Base-by-base conservation (phyloP, 1,140 invertebrate genomes). In the Drosophila albomicans region DNA sequence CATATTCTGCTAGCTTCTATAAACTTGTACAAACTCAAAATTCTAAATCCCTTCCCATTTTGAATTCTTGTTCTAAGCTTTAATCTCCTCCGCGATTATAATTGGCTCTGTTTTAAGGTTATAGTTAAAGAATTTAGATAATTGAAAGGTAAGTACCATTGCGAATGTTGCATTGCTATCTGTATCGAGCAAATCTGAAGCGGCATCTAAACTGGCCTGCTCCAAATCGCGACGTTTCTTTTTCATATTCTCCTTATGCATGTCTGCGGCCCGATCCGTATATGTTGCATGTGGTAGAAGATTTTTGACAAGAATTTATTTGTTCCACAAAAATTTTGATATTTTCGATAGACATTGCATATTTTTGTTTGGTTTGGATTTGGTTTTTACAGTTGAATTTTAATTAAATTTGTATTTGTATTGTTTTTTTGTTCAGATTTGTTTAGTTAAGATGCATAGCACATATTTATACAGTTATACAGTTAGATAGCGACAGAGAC, bases 221-320 rank as follows among this genome's bases (percentile, higher is more conserved):
- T 98, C 97, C 94, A 97, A 94, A 94, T 97, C 96, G 74, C 96
- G 94, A 77, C 96, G 94, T 92, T 97, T 96, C 93, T 98, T 98
- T 94, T 98, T 98, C 94, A 98, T 96, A 85, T 97, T 97, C 93
- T 98, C 97, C 66, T 97, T 94, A 92, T 97, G 96, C 93, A 96
- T 96, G 82, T 93, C 92, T 92, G 92, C 92, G 76, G 92, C 91
- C 84, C 92, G 91, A 93, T 93, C 92, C 91, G 92, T 92, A 92
- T 92, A 92, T 91, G 87, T 84, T 69, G 84, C 81, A 89, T 89
- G 85, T 78, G 79, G 66, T 82, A 78, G 72, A 91, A 91, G 91
- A 91, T 91, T 74, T 92, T 91, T 61, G 65, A 91, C 91, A 92
- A 92, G 91, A 92, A 92, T 92, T 92, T 92, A 92, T 91, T 79